Base-by-base conservation (phyloP, 1,140 invertebrate species). In the Procambarus virginalis region DNA sequence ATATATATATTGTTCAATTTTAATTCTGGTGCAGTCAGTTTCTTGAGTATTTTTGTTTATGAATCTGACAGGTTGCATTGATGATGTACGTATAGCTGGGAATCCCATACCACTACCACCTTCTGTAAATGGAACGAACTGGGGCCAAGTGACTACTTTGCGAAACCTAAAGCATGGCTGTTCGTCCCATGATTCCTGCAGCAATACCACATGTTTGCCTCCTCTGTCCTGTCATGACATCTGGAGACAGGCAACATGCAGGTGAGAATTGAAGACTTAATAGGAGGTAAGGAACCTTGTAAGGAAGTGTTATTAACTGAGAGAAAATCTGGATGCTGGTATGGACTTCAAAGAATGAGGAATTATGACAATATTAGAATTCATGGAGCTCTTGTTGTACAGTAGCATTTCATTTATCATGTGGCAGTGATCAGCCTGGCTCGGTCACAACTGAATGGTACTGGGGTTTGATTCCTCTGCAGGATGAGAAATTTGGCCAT, bases 211-310 rank as follows among this genome's bases (percentile, higher is more conserved):
- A 73, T 89, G 88, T 17, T 10, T 81, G 4, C 49, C 80, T 9
- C 88, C 80, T 12, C 88, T 84, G 17, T 48, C 88, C 75, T 89
- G 88, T 46, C 45, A 34, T 2, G 70, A 55, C 55, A 17, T n/a
- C 8, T 89, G 88, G 88, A 81, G 48, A 20, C 68, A 77, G 45
- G 81, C 80, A n/a, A 64, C 75, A 9, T 89, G 88, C 76, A 89
- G 88, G 88, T 89, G 14, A 79, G 68, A 22, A 64, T 34, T 73
- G 12, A 3, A 68, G 10, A 68, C 20, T 17, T 68, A 14, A 34
- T 34, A 34, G 34, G 34, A 34, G 64, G 64, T 17, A 12, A 17
- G 10, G 20, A 3, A 20, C 64, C 4, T 10, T 68, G 17, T 10
- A 4, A 17, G 64, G 17, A 68, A 58, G 55, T 9, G 55, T 58